Evolutionary conservation across 2,113 vertebrate genomes (phyloP), one percentile per base, ranked within the genome.

Genomic region (Patagioenas fasciata): DNA sequence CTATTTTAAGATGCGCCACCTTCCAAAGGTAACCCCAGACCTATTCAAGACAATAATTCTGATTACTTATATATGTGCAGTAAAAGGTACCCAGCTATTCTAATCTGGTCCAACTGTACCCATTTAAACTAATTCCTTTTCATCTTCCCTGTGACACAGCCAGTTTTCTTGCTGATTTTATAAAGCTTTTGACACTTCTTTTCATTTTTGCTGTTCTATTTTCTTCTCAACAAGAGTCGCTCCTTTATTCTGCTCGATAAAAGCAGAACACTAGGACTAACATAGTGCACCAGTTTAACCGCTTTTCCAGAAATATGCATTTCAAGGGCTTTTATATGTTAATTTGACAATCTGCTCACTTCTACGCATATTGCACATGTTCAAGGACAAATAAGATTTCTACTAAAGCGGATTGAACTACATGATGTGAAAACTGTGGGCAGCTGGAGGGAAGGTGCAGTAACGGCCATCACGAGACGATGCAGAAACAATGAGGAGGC

Each of bases 301-400:
- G 36, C 38, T 61, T 58, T 70, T 47, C 88, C 56, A 83, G 34
- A 94, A 94, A 67, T 56, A 91, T 3, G 69, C 28, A 2, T 89
- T 92, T 80, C 77, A 89, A 87, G 36, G 51, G 73, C 60, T 79
- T 92, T 42, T 23, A 62, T 74, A 91, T 67, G 71, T 82, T 94
- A 80, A 91, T 91, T 82, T 94, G 44, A 28, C 88, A 80, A 83
- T 75, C 53, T 53, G 80, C 31, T 73, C 4, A 85, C 72, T 90
- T 96, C 79, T 73, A 83, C 54, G 58, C 71, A 81, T 80, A 71
- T 62, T 78, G 79, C n/a, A 70, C 34, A 34, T 7, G 20, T 83
- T 94, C 93, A 91, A 73, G 79, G 54, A 65, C 71, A 95, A 93
- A 23, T 64, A 70, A 72, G 57, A 80, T 90, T 92, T 88, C 82